Conservation (phyloP, 2,888 invertebrate genomes). For the Drosophila putrida region DNA sequence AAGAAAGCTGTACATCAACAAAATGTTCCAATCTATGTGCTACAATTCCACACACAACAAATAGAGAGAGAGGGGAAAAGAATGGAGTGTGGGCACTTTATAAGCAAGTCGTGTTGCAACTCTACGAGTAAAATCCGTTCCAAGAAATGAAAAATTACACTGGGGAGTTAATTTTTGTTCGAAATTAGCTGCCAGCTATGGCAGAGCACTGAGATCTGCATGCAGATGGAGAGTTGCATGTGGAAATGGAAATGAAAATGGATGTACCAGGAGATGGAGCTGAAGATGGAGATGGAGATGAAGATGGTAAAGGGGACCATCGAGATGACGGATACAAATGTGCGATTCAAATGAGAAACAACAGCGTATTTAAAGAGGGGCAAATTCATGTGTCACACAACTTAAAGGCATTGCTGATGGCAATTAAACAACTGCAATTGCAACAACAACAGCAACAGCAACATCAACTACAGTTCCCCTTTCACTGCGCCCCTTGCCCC, state of each 20-base stretch:
- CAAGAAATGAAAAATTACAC: slow-evolving; percentile 80
- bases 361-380: slow-evolving; percentile 7
- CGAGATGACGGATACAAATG: slow-evolving; percentile 72
- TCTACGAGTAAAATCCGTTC: slow-evolving; percentile 63
- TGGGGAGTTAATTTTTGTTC: slow-evolving; percentile 74
- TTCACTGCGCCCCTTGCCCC: slow-evolving; percentile 19
- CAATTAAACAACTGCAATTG: slow-evolving; percentile 24
- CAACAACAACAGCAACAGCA: slow-evolving; percentile 44
- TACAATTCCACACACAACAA: slow-evolving; percentile 40
- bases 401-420: slow-evolving; percentile 38
- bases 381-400: slow-evolving; percentile 23
- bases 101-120: slow-evolving; percentile 54
- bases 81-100: slow-evolving; percentile 21
- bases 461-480: slow-evolving; percentile 24
- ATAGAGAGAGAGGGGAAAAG: neutral
- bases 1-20: slow-evolving; percentile 53
- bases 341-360: slow-evolving; percentile 73
- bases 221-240: slow-evolving; percentile 32
- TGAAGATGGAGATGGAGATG: neutral
- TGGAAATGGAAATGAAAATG: slow-evolving; percentile 5
- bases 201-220: slow-evolving; percentile 29
- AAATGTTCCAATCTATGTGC: slow-evolving; percentile 65
- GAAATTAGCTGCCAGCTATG: slow-evolving; percentile 78
- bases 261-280: neutral
- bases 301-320: neutral